Percentiles rank a stretch among this genome's conserved stretches.
Conservation (phyloP, 2,113 vertebrate genomes). For the Campylorhamphus procurvoides region DNA sequence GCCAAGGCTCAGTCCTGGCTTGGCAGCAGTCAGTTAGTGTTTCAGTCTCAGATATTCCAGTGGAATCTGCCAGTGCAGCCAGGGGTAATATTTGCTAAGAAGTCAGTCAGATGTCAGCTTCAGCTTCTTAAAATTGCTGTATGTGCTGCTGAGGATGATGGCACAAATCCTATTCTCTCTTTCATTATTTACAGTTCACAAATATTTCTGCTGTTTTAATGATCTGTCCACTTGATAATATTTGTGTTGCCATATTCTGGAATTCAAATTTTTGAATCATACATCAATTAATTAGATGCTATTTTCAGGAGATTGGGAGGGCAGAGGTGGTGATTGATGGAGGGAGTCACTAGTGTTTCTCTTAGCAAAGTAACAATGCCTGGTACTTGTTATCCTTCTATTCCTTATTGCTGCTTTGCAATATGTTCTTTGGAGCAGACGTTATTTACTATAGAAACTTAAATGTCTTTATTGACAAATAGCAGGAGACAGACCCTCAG, state of each 20-base stretch:
- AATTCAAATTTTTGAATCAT: not conserved
- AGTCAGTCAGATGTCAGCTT: slow-evolving; percentile 57
- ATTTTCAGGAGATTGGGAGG: not conserved
- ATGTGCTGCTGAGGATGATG: slow-evolving; percentile 13
- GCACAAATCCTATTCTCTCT: not conserved
- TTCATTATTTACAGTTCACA: slow-evolving; percentile 17
- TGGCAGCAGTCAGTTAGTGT: slow-evolving; percentile 50
- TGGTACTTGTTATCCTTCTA: slow-evolving; percentile 18
- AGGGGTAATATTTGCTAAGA: slow-evolving; percentile 47
- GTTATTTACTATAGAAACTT: slow-evolving; percentile 50
- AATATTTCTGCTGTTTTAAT: not conserved
- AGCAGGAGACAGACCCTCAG: slow-evolving; percentile 54
- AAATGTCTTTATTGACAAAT: slow-evolving; percentile 62
- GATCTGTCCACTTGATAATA: not conserved
- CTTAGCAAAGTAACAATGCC: slow-evolving; percentile 32
- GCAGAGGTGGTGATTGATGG: not conserved
- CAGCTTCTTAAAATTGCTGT: slow-evolving; percentile 16
- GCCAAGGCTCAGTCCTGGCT: not conserved
- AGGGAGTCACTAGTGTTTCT: not conserved
- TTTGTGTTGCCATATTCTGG: not conserved
- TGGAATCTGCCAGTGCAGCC: slow-evolving; percentile 41
- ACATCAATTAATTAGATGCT: not conserved
- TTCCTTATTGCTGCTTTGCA: slow-evolving; percentile 15
- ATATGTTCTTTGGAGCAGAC: slow-evolving; percentile 42
- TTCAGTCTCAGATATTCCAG: slow-evolving; percentile 5